Conservation (phyloP, 35 echinoderm and acorn worm genomes). For the Amphiura filiformis region DNA sequence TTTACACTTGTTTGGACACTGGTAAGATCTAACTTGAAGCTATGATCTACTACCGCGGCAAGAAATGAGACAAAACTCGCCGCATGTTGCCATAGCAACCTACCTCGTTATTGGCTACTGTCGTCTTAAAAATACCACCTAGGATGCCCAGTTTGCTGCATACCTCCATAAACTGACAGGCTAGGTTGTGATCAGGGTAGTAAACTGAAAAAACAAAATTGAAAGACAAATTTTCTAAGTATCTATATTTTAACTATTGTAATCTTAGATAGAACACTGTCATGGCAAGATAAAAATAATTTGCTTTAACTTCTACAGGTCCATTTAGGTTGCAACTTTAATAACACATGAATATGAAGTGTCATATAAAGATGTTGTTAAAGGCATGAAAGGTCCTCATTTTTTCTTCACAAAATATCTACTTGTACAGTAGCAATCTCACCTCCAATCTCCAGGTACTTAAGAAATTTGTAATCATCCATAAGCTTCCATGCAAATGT, state of each 20-base stretch:
- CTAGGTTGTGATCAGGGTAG: conserved; percentile 1
- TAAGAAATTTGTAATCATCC: conserved; percentile 21
- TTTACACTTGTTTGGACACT: no score
- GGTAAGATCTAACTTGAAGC: no score
- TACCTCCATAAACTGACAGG: conserved; percentile 20
- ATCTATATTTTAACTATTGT: no score
- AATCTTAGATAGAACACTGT: not conserved
- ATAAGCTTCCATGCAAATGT: conserved; percentile 28
- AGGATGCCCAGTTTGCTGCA: conserved; percentile 1
- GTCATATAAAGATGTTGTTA: no score
- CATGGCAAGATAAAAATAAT: not conserved
- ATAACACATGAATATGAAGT: no score
- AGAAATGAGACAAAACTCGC: no score
- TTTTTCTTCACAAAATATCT: no score
- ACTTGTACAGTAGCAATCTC: no score
- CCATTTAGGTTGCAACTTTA: no score
- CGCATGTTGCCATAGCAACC: no score
- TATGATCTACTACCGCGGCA: no score
- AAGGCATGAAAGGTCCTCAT: no score
- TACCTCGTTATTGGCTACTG: conserved; percentile 13
- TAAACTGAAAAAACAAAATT: not conserved
- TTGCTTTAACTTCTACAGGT: not conserved
- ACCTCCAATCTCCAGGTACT: conserved; percentile 53
- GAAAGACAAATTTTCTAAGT: not conserved
- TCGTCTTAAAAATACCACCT: not conserved